Conservation (phyloP, 2,888 invertebrate species). For the Sinhomidia bicolor region DNA sequence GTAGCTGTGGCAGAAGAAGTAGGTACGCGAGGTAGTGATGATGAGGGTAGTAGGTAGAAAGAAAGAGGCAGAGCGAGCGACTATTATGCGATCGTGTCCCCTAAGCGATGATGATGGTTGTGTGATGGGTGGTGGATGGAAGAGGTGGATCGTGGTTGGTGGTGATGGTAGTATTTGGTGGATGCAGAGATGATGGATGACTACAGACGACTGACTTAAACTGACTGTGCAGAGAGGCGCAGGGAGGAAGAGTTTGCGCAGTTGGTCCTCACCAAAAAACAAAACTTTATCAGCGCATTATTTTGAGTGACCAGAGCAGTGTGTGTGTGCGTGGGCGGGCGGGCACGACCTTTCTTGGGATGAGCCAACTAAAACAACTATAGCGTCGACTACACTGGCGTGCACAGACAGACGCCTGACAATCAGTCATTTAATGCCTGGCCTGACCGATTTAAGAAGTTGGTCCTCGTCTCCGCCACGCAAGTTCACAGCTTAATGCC, state of each 20-base stretch:
- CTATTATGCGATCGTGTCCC: constrained; percentile 61
- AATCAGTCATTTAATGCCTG: constrained; percentile 33
- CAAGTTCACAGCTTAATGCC: neutral
- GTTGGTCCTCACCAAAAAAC: neutral
- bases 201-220: constrained; percentile 35
- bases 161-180: constrained; percentile 62
- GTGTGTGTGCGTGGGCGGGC: neutral
- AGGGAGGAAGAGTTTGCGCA: no score
- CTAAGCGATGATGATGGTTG: constrained; percentile 67
- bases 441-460: constrained; percentile 39
- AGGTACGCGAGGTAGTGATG: constrained; percentile 41
- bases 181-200: constrained; percentile 51
- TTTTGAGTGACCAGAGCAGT: neutral
- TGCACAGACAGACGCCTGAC: constrained; percentile 4
- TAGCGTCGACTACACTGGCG: constrained; percentile 28
- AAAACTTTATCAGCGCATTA: constrained; percentile 26
- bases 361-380: constrained; percentile 38
- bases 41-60: constrained; percentile 61
- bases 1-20: constrained; percentile 51
- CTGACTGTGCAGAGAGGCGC: constrained; percentile 22
- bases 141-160: constrained; percentile 55
- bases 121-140: constrained; percentile 70
- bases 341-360: constrained; percentile 37
- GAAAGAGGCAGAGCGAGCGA: constrained; percentile 66
- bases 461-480: constrained; percentile 54